phyloP scores from a whole-genome alignment of 2,888 invertebrate genomes.

The Himalopsyche tibetana region DNA sequence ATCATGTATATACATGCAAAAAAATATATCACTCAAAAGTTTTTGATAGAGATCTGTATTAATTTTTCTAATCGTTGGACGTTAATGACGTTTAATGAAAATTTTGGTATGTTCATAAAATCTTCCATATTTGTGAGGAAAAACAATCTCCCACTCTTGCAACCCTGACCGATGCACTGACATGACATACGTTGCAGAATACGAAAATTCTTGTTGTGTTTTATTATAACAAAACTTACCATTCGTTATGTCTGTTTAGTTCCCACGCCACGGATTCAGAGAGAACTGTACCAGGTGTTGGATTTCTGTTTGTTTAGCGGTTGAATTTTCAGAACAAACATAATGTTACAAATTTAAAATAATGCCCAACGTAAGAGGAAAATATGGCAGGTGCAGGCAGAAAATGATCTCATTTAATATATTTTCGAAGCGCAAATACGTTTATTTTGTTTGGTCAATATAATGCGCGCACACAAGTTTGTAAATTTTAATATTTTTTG shows the following conservation, averaged over 20 bases:
- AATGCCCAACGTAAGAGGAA: neutral
- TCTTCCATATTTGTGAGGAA: too few relatives aligned
- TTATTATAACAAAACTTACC: neutral
- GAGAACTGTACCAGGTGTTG: conserved; percentile 1
- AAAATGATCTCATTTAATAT: neutral
- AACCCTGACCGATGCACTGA: neutral
- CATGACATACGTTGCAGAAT: neutral
- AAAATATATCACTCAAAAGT: too few relatives aligned
- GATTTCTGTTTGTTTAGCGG: neutral
- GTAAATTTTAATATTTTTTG: too few relatives aligned
- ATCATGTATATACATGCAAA: too few relatives aligned
- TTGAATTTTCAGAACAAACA: neutral
- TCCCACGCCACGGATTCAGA: neutral
- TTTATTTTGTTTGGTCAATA: too few relatives aligned
- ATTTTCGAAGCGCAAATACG: too few relatives aligned
- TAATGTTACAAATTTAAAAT: conserved; percentile 10
- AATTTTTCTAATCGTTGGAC: too few relatives aligned
- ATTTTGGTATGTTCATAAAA: too few relatives aligned
- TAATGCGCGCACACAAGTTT: too few relatives aligned
- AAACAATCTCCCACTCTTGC: neutral
- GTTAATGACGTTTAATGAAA: too few relatives aligned
- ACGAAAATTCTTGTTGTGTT: neutral
- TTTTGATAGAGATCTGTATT: too few relatives aligned
- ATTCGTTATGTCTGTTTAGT: neutral
- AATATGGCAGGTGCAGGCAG: neutral